Evolutionary conservation across 2,797 vertebrate genomes (phyloP).

Genomic region (Rhinophrynus dorsalis): DNA sequence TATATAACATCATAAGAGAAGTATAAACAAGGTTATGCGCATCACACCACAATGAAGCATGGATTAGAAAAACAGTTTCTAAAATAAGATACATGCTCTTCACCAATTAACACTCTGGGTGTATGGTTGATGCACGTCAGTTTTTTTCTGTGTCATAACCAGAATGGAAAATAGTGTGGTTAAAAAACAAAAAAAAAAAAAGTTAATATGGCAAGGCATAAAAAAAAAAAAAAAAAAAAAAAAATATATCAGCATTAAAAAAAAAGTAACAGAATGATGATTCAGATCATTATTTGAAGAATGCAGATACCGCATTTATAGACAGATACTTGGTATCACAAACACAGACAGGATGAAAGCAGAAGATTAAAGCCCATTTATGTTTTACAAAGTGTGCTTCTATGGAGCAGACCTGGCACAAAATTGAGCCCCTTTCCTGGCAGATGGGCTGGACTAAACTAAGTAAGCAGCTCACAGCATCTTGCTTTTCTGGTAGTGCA

Average conservation of each 20-base stretch:
- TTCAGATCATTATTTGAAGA: conserved; percentile 36
- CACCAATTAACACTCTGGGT: conserved; percentile 51
- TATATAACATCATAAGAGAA: background rate
- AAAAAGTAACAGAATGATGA: conserved; percentile 55
- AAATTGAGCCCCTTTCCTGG: too few relatives aligned
- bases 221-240: background rate
- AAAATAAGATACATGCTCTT: conserved; percentile 62
- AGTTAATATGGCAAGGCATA: background rate
- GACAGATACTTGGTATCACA: background rate
- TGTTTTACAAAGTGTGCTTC: too few relatives aligned
- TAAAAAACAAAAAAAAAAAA: conserved; percentile 61
- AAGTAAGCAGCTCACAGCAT: too few relatives aligned
- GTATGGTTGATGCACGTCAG: conserved; percentile 50
- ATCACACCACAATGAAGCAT: background rate
- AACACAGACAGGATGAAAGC: background rate
- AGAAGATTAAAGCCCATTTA: too few relatives aligned
- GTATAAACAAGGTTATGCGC: too few relatives aligned
- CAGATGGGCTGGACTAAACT: too few relatives aligned
- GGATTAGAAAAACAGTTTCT: conserved; percentile 58
- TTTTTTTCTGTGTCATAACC: conserved; percentile 62
- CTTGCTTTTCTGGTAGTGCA: too few relatives aligned
- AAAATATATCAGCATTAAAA: conserved; percentile 5
- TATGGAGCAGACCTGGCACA: too few relatives aligned
- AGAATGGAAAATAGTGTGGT: conserved; percentile 69
- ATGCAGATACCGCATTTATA: conserved; percentile 26